These are phyloP conservation scores for Chamaea fasciata DNA, from an alignment of 2,113 vertebrate species.

Conservation along the genomic window DNA sequence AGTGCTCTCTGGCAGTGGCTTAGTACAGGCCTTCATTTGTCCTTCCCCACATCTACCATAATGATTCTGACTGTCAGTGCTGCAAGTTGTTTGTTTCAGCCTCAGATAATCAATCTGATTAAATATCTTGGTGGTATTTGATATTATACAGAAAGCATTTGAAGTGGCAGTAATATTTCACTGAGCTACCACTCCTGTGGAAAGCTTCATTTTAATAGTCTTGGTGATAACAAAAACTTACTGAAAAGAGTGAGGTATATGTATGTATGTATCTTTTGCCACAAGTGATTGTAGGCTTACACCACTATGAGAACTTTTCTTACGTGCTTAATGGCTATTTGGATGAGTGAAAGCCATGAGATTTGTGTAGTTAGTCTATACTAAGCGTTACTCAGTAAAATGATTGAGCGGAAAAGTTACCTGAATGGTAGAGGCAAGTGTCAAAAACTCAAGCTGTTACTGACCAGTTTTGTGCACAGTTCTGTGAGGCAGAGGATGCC, in stretches of 20 bases:
- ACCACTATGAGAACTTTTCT: background rate
- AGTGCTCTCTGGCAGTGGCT: background rate
- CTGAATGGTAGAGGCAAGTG: background rate
- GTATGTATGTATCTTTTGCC: background rate
- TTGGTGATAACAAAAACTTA: background rate
- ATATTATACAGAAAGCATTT: constrained; percentile 1
- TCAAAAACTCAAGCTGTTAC: background rate
- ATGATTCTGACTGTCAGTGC: background rate
- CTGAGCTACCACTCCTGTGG: background rate
- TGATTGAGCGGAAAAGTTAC: background rate
- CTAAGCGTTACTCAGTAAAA: background rate
- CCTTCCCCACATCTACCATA: background rate
- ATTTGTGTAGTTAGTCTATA: background rate
- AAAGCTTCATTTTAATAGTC: constrained; percentile 4
- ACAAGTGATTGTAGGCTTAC: background rate
- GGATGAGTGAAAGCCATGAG: background rate
- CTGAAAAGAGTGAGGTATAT: background rate
- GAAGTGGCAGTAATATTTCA: background rate
- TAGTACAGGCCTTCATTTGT: background rate
- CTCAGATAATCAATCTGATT: constrained; percentile 33
- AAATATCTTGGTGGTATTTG: constrained; percentile 30
- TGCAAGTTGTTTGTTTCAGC: constrained; percentile 28
- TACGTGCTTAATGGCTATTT: background rate
- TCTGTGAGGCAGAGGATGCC: background rate
- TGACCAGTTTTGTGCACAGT: background rate